Base-by-base conservation (phyloP, 92 coral and sea anemone species). In the Palythoa heliodiscus region DNA sequence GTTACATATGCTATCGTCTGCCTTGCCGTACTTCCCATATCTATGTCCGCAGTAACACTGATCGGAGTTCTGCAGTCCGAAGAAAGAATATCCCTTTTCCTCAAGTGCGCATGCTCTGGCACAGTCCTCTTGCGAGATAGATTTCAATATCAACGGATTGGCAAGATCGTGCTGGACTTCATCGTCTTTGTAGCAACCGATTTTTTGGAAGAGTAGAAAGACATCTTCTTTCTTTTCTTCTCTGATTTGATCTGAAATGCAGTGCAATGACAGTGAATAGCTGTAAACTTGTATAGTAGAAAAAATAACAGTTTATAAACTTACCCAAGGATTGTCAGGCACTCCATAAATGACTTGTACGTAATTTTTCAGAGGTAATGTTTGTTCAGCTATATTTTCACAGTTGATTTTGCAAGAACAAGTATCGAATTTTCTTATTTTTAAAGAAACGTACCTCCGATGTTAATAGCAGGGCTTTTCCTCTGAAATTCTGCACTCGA, bases 61-160 rank as follows among this genome's bases (percentile, higher is more conserved):
- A 88, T 94, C 87, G 73, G 98, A 84, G 92, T 93, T 85, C 85
- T 96, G 99, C 15, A 96, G 91, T 55, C 98, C 99, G 76, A 96
- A 96, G 91, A 91, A 94, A 37, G 99, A 96, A 86, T 75, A 96
- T 2, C 93, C 98, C 78, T 94, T 91, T 75, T 96, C 97, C 48
- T 90, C 93, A 1, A 96, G 91, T 69, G 99, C 99, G 92, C 99
- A 96, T 82, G 98, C 94, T 83, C 98, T 94, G 11, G 91, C 99
- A 37, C 99, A 96, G 82, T 89, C 92, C 82, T 96, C 99, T 63
- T 96, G 99, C 54, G 96, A 92, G 71, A 93, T 95, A 14, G 96
- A 73, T 77, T 94, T 91, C 25, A 96, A 82, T 35, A 79, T 87
- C 20, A 91, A 86, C 53, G 78, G 86, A 40, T 84, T 86, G 38